Base-by-base conservation (phyloP, 1,140 invertebrate genomes). In the Aphelenchoides avenae region DNA sequence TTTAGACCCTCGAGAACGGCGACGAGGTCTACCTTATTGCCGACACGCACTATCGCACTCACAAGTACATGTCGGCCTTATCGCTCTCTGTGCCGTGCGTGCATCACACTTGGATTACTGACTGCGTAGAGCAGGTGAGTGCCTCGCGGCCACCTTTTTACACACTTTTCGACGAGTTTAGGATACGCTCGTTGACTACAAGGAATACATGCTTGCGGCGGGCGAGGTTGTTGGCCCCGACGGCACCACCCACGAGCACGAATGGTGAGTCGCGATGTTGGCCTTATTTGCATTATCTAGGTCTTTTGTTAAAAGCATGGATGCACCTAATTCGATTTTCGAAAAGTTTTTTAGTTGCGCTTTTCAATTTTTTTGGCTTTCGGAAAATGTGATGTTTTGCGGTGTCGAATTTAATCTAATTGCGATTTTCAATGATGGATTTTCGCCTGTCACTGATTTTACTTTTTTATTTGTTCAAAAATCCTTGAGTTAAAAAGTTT, bases 1-100 rank as follows among this genome's bases (percentile, higher is more conserved):
- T 40, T 57, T 44, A 68, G 37, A 43, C 51, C 6, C 15, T 51
- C 6, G 13, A 59, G 6, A 36, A 30, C 1, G 56, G 41, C 3
- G 34, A 36, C 2, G 48, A 50, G 6, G 60, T 53, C 2, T 73
- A 51, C 46, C 54, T 75, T 5, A 65, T 75, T 49, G 73, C 74
- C n/a, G 72, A 75, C 52, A 72, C 68, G 0, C 61, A 55, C 50
- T 75, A 75, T 41, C 67, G 72, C 3, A 75, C 72, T 6, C 71
- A 75, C 53, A 75, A 75, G 43, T 75, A 75, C 39, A 41, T 75
- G 34, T 57, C 59, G 4, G 72, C 72, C 13, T 37, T 75, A 33
- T 73, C 71, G 3, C n/a, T 56, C 3, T 61, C 66, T 13, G 49
- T 77, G 31, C 72, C 72, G 3, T 70, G 68, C 33, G 52, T 75